Base-by-base conservation (phyloP, 2,113 vertebrate genomes). In the Amphiprion percula region DNA sequence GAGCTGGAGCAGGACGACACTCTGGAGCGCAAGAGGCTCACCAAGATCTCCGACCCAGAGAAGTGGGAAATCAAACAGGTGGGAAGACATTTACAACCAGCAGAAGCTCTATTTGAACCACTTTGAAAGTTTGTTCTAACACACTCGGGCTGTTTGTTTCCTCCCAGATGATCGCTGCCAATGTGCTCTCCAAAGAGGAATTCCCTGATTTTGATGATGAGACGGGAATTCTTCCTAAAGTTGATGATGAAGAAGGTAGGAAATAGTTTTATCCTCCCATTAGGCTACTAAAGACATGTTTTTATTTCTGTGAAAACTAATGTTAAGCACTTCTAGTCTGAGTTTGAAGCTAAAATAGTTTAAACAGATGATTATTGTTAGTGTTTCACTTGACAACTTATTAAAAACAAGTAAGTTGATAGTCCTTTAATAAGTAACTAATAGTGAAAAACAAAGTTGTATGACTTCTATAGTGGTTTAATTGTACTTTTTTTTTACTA, bases 1-100 rank as follows among this genome's bases (percentile, higher is more conserved):
- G 98, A 99, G 87, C 93, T 98, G 75, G 98, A 99, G 56, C 92
- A 93, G 90, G 98, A 99, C 0, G 98, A 99, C 89, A 97, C 96
- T 0, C 91, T 99, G 53, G 98, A 99, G 44, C 92, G 98, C 52
- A 99, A 99, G 74, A 96, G 98, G 82, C 98, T 99, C 58, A 99
- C 98, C 3, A 97, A 98, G 0, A 99, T 99, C 64, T 99, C 98
- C 2, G 98, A 99, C 91, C 97, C 97, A 0, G 98, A 99, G 90
- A 99, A 99, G 60, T 99, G 98, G 98, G 98, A 99, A 80, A 98
- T 99, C 58, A 99, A 99, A 80, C 98, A 99, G 96, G 98, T 99
- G 5, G 2, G 82, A 24, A 26, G n/a, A 26, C 14, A 4, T 56
- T 74, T 3, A 49, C 33, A 7, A 41, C 16, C 21, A 6, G 3